Evolutionary conservation across 2,888 invertebrate species (phyloP), one percentile per base, ranked within the genome.

Genomic region (Drosophila paranaensis): DNA sequence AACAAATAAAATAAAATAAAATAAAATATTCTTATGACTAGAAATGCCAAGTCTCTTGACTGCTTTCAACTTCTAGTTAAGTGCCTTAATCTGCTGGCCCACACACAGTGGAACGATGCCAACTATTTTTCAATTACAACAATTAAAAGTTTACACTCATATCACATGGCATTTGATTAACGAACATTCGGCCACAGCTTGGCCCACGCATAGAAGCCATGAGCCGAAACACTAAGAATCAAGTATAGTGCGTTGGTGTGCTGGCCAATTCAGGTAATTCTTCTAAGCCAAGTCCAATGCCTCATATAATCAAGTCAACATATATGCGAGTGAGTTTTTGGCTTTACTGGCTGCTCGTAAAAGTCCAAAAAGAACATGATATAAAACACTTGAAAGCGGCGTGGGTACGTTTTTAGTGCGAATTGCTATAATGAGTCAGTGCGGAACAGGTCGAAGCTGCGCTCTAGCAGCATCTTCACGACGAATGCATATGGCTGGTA

Each of bases 371-470:
- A 20, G 20, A 67, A 74, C 51, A 71, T 66, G 74, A 63, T 71
- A 87, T 83, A 76, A 81, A 84, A 79, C 70, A 82, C 81, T 74
- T 54, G 16, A 62, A 50, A 45, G 56, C 66, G 62, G 71, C 77
- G 88, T 83, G 86, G 83, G 83, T 78, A 73, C 14, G 51, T 5
- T 64, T 79, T 81, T 71, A 84, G 79, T 88, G 62, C 74, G 64
- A 80, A 77, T 61, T 63, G 61, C 55, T 57, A 43, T 62, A 71
- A 77, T 81, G 81, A 70, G 63, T 62, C 64, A 79, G 65, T 43
- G 50, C 25, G 46, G 20, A 39, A 16, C 40, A 33, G 54, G 11
- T 43, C 42, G 30, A 37, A 42, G 43, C 46, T 14, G 9, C 25
- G 30, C 16, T 60, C 30, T 39, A 55, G 39, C n/a, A 54, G 50